Evolutionary conservation across 2,113 vertebrate species (phyloP), one percentile per base, ranked within the genome.

Genomic region (human): DNA sequence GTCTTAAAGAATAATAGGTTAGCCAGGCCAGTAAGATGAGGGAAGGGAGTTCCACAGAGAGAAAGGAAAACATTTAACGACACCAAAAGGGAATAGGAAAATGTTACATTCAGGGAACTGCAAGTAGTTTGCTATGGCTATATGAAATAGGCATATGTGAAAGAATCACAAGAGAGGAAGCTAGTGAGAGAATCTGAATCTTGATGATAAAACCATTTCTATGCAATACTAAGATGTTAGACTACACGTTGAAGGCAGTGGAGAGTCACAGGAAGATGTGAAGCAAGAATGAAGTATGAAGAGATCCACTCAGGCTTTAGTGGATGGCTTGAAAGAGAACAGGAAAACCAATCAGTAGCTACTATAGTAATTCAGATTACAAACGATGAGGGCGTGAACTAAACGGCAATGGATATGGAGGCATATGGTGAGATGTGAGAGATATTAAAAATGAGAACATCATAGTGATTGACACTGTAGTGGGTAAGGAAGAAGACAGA

Each of bases 51-150:
- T 89, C 48, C 35, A 73, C 16, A 35, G 40, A 80, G 52, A 93
- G 73, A 66, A 88, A 75, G 79, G 75, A 88, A 84, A 97, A 75
- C 16, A 94, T 45, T 40, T 73, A 68, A 94, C 83, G 76, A 87
- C 4, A 75, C 22, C 55, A 52, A 55, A 91, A 92, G 52, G 40
- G 75, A 83, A 38, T 4, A 93, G 38, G 76, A 78, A 64, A 86
- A 88, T 16, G n/a, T 73, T 32, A 43, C 30, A 55, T 13, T 72
- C 17, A n/a, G 70, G 83, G 57, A 75, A 80, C 88, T 22, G 4
- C 25, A 55, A 75, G 27, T 6, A 38, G 59, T 76, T 14, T 80
- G 52, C 48, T 84, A 38, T 12, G 43, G 38, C 50, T 76, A 3
- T 2, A 72, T 1, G 18, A 68, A 4, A 59, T 5, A 72, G 61